These are phyloP conservation scores for Propithecus perrieri DNA, from an alignment of 2,797 vertebrate genomes.

Conservation along the genomic window DNA sequence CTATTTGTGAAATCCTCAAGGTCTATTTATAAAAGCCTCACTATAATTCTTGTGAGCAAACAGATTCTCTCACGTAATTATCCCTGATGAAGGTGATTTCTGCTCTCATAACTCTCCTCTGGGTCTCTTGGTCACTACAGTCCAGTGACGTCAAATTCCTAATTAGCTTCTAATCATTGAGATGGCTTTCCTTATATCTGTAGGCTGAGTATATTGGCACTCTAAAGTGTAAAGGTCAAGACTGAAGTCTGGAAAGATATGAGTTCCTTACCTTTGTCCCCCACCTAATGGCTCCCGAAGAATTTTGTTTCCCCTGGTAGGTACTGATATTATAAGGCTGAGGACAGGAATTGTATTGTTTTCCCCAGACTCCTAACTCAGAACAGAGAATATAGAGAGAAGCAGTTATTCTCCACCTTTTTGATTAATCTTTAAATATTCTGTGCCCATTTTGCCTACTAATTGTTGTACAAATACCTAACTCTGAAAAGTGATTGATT, in stretches of 20 bases:
- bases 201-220: background rate
- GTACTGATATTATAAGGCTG: background rate
- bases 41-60: background rate
- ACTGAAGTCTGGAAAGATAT: background rate
- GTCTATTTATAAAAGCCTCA: background rate
- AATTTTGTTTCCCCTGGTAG: background rate
- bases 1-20: background rate
- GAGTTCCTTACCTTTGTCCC: background rate
- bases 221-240: background rate
- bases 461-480: background rate
- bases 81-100: background rate
- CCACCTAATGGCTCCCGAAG: background rate
- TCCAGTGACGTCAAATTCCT: background rate
- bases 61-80: background rate
- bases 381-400: background rate
- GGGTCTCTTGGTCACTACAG: constrained; percentile 7
- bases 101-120: background rate
- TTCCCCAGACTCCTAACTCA: background rate
- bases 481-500: background rate
- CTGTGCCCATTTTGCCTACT: background rate
- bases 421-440: background rate
- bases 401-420: background rate
- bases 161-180: constrained; percentile 5
- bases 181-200: background rate
- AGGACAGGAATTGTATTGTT: background rate